These are phyloP conservation scores for Malacosoma neustria DNA, from an alignment of 2,888 invertebrate genomes.

Conservation along the genomic window DNA sequence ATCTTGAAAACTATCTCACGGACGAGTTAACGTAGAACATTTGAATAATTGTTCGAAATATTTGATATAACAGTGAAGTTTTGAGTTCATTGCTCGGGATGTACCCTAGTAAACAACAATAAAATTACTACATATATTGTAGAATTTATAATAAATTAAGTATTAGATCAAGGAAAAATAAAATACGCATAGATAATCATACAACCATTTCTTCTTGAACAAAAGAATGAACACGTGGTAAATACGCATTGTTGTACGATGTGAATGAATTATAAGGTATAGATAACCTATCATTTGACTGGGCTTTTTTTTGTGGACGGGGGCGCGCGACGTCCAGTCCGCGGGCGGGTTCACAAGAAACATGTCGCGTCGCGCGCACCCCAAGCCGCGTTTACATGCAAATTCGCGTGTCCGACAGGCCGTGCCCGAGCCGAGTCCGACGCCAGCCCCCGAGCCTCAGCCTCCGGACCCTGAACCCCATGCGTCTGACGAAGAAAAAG, in stretches of 20 bases:
- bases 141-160: no score
- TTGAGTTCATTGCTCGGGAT: no score
- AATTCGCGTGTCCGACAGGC: constrained; percentile 51
- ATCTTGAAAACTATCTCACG: constrained; percentile 36
- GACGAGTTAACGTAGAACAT: no score
- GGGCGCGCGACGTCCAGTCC: constrained; percentile 50
- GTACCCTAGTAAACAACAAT: no score
- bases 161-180: no score
- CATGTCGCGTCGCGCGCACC: constrained; percentile 63
- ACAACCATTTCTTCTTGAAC: no score
- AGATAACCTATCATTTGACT: constrained; percentile 50
- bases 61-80: no score
- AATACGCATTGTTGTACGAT: constrained; percentile 20
- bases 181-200: no score
- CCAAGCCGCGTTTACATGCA: constrained; percentile 43
- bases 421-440: constrained; percentile 53
- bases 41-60: no score
- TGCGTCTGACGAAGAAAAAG: constrained; percentile 68
- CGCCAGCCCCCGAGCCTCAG: constrained; percentile 51
- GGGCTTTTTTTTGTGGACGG: constrained; percentile 31
- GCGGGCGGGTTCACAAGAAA: constrained; percentile 44
- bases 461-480: constrained; percentile 53
- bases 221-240: constrained; percentile 28
- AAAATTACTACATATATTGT: no score
- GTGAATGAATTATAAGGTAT: constrained; percentile 38